Evolutionary conservation across 2,113 vertebrate genomes (phyloP), one percentile per base, ranked within the genome.

Genomic region (Muscicapa adusta): DNA sequence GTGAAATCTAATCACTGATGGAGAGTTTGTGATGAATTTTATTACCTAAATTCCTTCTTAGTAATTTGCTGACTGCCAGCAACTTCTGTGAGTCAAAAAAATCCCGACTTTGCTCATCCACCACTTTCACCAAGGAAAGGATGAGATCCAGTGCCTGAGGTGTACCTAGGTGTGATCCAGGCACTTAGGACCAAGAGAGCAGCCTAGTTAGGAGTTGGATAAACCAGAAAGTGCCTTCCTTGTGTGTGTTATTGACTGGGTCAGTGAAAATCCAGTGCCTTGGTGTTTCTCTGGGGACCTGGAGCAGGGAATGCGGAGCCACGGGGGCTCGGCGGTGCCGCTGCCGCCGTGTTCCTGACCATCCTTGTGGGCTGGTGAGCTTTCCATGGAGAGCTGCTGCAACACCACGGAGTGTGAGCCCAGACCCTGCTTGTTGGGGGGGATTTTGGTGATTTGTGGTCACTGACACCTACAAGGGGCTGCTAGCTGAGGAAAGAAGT

Each of bases 241-340:
- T 8, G 33, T 19, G 51, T 50, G 6, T 1, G 0, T 26, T 48
- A 2, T 0, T 10, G 31, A 0, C 14, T 7, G 73, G 12, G 31
- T 9, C 12, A 1, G 38, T 16, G 36, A 6, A 9, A 4, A 43
- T 54, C 5, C 56, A 1, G 53, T 11, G 24, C 36, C 42, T 53
- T 1, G 26, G 51, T 56, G 8, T 12, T 22, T 36, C 43, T 67
- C 12, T 0, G 17, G 14, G 36, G 20, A 38, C 42, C 56, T 40
- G 75, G 33, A 43, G 51, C 0, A 1, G 14, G n/a, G n/a, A 40
- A 40, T 45, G 28, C 1, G 1, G 38, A 75, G 82, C 34, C 26
- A 11, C 71, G 2, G 2, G 42, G 29, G 0, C 54, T 80, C 3
- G 0, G 0, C n/a, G 2, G 17, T 1, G 20, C 3, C 0, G 14